phyloP scores from a whole-genome alignment of 2,888 invertebrate genomes.

The Carpatolechia fugitivella region DNA sequence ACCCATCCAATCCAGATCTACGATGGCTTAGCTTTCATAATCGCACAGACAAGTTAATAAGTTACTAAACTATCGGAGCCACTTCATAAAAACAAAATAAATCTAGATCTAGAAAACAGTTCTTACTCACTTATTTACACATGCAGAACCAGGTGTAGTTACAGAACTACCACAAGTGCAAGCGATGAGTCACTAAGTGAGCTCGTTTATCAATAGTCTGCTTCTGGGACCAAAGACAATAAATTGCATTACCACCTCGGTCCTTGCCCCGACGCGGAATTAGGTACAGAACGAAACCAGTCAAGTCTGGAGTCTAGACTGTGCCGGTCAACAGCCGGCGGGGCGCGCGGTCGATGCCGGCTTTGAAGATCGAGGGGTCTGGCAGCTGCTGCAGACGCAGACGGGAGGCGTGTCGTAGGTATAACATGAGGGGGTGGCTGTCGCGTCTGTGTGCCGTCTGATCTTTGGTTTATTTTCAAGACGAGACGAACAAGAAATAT shows the following conservation, averaged over 20 bases:
- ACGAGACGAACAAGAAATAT: not conserved
- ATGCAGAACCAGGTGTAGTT: not conserved
- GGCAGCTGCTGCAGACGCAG: not conserved
- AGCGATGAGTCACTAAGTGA: not conserved
- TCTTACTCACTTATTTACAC: too few relatives aligned
- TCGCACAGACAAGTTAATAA: too few relatives aligned
- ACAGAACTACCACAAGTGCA: not conserved
- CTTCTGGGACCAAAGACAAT: conserved; percentile 5
- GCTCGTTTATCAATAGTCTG: conserved; percentile 1
- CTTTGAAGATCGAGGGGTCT: not conserved
- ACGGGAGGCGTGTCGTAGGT: not conserved
- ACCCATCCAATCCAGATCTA: too few relatives aligned
- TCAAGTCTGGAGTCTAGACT: conserved; percentile 18
- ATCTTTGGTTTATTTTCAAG: not conserved
- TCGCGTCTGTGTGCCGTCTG: not conserved
- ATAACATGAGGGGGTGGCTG: not conserved
- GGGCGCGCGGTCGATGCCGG: conserved; percentile 17
- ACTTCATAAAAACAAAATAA: too few relatives aligned
- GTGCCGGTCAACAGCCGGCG: conserved; percentile 23
- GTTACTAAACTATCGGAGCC: too few relatives aligned
- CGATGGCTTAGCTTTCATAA: too few relatives aligned
- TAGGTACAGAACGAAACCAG: conserved; percentile 27
- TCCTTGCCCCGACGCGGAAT: conserved; percentile 36
- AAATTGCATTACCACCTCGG: conserved; percentile 10
- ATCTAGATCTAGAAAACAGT: too few relatives aligned